These are phyloP conservation scores for Brachionus angularis DNA, from an alignment of 1,140 invertebrate species.

Conservation along the genomic window DNA sequence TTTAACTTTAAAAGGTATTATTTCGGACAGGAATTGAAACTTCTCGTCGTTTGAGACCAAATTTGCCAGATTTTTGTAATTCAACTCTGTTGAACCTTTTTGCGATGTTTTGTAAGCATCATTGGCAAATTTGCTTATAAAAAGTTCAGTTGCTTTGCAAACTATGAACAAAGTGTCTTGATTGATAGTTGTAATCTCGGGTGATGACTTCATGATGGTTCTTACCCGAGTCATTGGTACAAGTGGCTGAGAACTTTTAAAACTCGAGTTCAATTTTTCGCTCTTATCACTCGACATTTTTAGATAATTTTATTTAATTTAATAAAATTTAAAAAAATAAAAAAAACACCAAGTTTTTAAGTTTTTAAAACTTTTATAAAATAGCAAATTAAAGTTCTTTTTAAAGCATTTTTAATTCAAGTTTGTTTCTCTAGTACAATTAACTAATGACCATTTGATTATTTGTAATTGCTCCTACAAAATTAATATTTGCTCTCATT, in stretches of 20 bases:
- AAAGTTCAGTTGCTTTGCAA: constrained; percentile 33
- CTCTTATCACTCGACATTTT: constrained; percentile 12
- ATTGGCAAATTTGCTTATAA: neutral
- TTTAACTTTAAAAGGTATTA: constrained; percentile 30
- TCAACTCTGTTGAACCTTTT: neutral
- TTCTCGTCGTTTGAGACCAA: constrained; percentile 29
- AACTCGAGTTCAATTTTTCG: neutral
- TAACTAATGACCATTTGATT: too few relatives aligned
- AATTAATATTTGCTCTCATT: too few relatives aligned
- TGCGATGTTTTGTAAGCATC: neutral
- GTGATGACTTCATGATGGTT: constrained; percentile 41
- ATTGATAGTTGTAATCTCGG: constrained; percentile 12
- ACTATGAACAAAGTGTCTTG: constrained; percentile 25
- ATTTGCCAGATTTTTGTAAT: constrained; percentile 28
- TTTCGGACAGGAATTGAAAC: constrained; percentile 37
- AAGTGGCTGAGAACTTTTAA: constrained; percentile 2
- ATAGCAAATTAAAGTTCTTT: too few relatives aligned
- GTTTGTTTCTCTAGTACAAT: too few relatives aligned
- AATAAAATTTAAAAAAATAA: too few relatives aligned
- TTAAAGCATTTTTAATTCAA: too few relatives aligned
- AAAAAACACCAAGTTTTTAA: too few relatives aligned
- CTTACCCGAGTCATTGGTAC: constrained; percentile 36
- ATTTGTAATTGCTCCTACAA: too few relatives aligned
- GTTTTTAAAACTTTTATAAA: too few relatives aligned
- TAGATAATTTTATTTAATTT: too few relatives aligned